phyloP scores from a whole-genome alignment of 2,888 invertebrate species.

The Leuctra nigra region DNA sequence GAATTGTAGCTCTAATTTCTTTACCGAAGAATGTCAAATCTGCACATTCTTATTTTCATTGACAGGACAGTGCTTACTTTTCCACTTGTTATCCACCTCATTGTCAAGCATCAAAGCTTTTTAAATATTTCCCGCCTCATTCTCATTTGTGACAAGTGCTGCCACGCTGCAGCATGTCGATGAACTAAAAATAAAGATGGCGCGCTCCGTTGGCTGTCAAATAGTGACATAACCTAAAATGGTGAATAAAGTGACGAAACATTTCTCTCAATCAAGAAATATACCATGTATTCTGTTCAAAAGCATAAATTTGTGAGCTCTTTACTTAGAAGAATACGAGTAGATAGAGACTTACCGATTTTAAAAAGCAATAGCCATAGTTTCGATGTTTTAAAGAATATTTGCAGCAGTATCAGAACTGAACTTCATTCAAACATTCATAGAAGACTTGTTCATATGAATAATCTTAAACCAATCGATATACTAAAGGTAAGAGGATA shows the following conservation, averaged over 20 bases:
- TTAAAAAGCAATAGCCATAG: background rate
- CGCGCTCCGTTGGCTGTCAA: background rate
- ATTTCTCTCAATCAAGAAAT: background rate
- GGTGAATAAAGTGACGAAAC: constrained; percentile 8
- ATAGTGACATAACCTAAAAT: background rate
- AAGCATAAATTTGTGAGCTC: background rate
- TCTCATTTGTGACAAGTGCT: no score
- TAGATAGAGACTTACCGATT: background rate
- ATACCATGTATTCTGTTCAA: constrained; percentile 6
- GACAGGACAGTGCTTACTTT: no score
- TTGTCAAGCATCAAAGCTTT: no score
- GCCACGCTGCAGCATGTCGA: background rate
- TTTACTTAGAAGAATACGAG: background rate
- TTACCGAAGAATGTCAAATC: no score
- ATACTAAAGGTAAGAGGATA: no score
- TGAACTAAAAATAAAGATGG: background rate
- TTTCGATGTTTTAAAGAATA: background rate
- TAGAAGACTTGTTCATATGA: no score
- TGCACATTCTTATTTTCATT: no score
- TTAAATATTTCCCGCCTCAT: no score
- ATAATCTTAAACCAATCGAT: no score
- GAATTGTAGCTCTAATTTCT: no score
- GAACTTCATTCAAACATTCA: background rate
- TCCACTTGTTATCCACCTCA: no score
- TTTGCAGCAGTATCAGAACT: background rate